phyloP scores from a whole-genome alignment of 2,797 vertebrate genomes.

The Sebastes melanostomus region DNA sequence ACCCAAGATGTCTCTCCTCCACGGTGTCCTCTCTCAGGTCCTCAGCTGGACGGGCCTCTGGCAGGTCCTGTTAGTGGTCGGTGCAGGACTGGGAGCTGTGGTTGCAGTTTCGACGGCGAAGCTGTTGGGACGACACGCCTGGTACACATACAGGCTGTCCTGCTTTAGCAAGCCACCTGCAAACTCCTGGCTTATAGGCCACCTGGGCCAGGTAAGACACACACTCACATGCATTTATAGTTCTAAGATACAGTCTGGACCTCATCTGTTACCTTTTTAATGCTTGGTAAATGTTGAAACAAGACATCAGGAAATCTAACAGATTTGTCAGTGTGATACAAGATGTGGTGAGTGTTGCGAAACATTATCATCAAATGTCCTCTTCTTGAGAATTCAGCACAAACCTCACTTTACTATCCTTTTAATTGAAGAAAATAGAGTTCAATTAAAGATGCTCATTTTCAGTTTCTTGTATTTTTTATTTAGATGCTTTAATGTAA shows the following conservation, averaged over 20 bases:
- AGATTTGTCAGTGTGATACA: not conserved
- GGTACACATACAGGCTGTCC: slow-evolving; percentile 60
- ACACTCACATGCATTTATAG: not conserved
- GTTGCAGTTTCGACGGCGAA: slow-evolving; percentile 5
- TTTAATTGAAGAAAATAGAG: not conserved
- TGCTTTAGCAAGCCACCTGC: slow-evolving; percentile 67
- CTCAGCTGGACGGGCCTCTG: slow-evolving; percentile 33
- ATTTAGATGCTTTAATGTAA: too few species aligned
- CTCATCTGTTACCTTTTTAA: not conserved
- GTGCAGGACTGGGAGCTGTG: slow-evolving; percentile 17
- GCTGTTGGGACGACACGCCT: slow-evolving; percentile 64
- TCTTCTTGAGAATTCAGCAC: not conserved
- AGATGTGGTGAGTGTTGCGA: not conserved
- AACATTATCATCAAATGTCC: not conserved
- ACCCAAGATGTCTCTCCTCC: slow-evolving; percentile 48
- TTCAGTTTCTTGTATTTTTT: too few species aligned
- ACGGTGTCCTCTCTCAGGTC: slow-evolving; percentile 12
- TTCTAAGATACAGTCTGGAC: not conserved
- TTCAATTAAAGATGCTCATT: not conserved
- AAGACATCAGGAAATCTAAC: slow-evolving; percentile 1
- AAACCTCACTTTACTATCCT: not conserved
- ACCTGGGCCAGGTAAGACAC: slow-evolving; percentile 71
- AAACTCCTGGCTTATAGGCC: slow-evolving; percentile 67
- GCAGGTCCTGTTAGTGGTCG: slow-evolving; percentile 3
- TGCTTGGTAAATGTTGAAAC: not conserved